Evolutionary conservation across 2,113 vertebrate species (phyloP), one percentile per base, ranked within the genome.

Genomic region (Chaetura pelagica): DNA sequence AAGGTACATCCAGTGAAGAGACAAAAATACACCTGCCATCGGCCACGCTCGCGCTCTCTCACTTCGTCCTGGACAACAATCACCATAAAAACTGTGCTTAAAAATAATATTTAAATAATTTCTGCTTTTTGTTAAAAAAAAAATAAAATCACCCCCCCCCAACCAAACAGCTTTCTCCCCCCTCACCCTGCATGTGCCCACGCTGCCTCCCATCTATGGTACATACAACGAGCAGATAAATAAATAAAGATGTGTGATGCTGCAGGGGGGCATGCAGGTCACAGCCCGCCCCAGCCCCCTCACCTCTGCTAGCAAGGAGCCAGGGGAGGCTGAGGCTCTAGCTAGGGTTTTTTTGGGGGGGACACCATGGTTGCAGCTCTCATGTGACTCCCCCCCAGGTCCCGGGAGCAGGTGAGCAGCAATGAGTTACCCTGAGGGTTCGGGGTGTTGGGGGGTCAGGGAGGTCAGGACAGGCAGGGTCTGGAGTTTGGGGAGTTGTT

Each of bases 41-140:
- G 0, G 87, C 67, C 7, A 3, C 0, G 0, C 55, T 87, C 4
- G 0, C 1, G 1, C 57, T 84, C 54, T 72, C 80, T 74, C 57
- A 32, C 61, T 86, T 96, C 3, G 2, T 55, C 58, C 66, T 40
- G 77, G 89, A 89, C 89, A 85, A 79, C 95, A 78, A 93, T 57
- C 91, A 93, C 69, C 79, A 74, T 76, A 59, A 87, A 88, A 92
- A 66, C 89, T 86, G 93, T 95, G 96, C 93, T 96, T 96, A 88
- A 95, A 96, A 97, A 97, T 88, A 95, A 93, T 94, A 29, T 95
- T 97, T 97, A 97, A 97, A 97, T 97, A 97, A 93, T 94, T 96
- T 96, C 64, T 94, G 93, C 86, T 93, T 89, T 94, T 85, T 74
- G 54, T 74, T 0, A 12, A 59, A 89, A 84, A 84, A 91, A 71